phyloP scores from a whole-genome alignment of 2,888 invertebrate species.

The Spatulosminthurus flaviceps region DNA sequence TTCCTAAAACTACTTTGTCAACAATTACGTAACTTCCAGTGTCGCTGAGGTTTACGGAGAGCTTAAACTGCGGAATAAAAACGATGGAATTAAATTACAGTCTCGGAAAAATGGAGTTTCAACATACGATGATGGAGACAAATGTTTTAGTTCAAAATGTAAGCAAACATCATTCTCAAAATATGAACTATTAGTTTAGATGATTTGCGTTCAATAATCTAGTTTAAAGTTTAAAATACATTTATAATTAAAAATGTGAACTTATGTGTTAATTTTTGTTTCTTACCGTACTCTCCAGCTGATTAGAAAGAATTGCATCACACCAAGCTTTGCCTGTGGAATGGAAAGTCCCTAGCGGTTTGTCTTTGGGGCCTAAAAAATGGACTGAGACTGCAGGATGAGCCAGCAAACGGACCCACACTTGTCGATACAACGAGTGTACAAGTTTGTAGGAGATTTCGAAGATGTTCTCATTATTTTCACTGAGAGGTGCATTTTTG shows the following conservation, averaged over 20 bases:
- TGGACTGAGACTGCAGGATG: constrained; percentile 19
- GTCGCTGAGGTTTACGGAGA: constrained; percentile 22
- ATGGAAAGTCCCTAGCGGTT: neutral
- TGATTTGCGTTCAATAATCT: no score
- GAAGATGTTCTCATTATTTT: constrained; percentile 19
- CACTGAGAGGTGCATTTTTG: neutral
- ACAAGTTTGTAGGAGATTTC: constrained; percentile 15
- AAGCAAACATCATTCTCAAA: no score
- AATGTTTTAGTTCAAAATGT: no score
- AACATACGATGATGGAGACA: no score
- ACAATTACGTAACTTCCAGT: constrained; percentile 24
- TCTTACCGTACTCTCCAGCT: neutral
- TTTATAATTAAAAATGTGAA: constrained; percentile 9
- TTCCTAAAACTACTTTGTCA: constrained; percentile 13
- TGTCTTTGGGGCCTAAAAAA: neutral
- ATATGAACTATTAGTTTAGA: no score
- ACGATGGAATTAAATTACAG: no score
- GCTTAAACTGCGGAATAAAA: neutral
- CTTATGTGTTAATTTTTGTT: neutral
- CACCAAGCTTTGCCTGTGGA: constrained; percentile 36
- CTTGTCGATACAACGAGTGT: constrained; percentile 23
- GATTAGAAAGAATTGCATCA: neutral
- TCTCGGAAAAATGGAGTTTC: no score
- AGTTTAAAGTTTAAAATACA: neutral
- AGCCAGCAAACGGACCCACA: constrained; percentile 25